Evolutionary conservation across 2,888 invertebrate species (phyloP), one percentile per base, ranked within the genome.

Genomic region (Orchesella flavescens): DNA sequence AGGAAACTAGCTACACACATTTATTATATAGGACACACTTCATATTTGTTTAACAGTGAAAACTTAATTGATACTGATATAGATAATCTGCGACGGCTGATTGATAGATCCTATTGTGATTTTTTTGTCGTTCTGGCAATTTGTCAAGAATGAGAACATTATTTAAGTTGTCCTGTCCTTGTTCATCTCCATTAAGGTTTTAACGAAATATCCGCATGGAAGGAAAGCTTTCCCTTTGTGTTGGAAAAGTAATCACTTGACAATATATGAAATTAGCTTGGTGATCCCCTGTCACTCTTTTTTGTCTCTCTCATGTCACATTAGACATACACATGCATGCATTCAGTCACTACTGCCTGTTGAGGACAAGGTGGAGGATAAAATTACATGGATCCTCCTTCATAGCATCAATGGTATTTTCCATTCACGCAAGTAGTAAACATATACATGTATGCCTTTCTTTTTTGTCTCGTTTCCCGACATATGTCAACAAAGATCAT

Each of bases 201-300:
- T 34, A 34, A 34, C 34, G 9, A 53, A 53, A 53, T n/a, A 53
- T n/a, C 53, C 15, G 15, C 4, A 17, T 53, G 53, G 53, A 53
- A 17, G 2, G 53, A 53, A 53, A n/a, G 15, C 17, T n/a, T 53
- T 53, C 53, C 53, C 53, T 17, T 53, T 34, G 34, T 34, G 34
- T 34, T 53, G 1, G 53, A 15, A 15, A 53, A 17, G 15, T 17
- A 53, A 17, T 23, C 63, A 63, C 63, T 63, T 63, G 63, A 63
- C 63, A 24, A 63, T 24, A 63, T 63, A 23, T 63, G 34, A 21
- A 63, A 63, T 63, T 63, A 63, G 63, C 23, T 63, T 63, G 23
- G 15, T 63, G 63, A 63, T 63, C 23, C 15, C 53, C 53, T 53
- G 53, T 63, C 63, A 63, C 34, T 63, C 2, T 53, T 53, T 53